These are phyloP conservation scores for Rhinogobius similis DNA, from an alignment of 2,113 vertebrate genomes.

Conservation along the genomic window DNA sequence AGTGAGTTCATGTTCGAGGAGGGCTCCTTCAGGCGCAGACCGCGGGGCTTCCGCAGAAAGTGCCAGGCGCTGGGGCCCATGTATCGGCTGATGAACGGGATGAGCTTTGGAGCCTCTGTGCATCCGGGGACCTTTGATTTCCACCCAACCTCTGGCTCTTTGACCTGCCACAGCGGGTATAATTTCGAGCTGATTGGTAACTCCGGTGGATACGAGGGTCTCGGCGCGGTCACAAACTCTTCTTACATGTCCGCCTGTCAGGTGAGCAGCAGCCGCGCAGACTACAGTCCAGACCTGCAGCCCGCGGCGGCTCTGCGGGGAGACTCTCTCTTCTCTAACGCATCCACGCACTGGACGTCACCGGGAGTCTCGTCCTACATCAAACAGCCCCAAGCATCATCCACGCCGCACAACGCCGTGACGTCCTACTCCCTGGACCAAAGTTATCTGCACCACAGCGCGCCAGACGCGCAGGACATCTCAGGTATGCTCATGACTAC, in stretches of 20 bases:
- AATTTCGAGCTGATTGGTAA: constrained; percentile 90
- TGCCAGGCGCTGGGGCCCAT: constrained; percentile 93
- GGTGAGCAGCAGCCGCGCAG: constrained; percentile 74
- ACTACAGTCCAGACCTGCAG: constrained; percentile 87
- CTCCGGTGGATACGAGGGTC: constrained; percentile 82
- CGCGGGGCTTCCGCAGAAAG: constrained; percentile 92
- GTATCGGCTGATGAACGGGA: constrained; percentile 90
- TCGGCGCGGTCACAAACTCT: constrained; percentile 83
- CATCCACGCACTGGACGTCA: constrained; percentile 87
- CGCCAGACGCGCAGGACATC: constrained; percentile 84
- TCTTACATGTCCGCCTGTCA: constrained; percentile 92
- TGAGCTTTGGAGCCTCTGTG: constrained; percentile 89
- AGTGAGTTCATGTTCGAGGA: constrained; percentile 99
- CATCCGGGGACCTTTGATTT: constrained; percentile 93
- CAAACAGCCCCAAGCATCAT: constrained; percentile 84
- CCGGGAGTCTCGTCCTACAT: constrained; percentile 88
- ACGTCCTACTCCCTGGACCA: constrained; percentile 90
- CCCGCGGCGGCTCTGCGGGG: constrained; percentile 59
- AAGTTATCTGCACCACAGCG: constrained; percentile 88
- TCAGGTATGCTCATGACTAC: constrained; percentile 83
- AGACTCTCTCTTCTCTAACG: constrained; percentile 85
- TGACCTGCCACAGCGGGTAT: constrained; percentile 87
- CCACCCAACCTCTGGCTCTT: constrained; percentile 84
- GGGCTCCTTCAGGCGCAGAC: constrained; percentile 93
- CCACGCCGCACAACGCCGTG: constrained; percentile 84